These are phyloP conservation scores for Seriola aureovittata DNA, from an alignment of 2,113 vertebrate species.

Conservation along the genomic window DNA sequence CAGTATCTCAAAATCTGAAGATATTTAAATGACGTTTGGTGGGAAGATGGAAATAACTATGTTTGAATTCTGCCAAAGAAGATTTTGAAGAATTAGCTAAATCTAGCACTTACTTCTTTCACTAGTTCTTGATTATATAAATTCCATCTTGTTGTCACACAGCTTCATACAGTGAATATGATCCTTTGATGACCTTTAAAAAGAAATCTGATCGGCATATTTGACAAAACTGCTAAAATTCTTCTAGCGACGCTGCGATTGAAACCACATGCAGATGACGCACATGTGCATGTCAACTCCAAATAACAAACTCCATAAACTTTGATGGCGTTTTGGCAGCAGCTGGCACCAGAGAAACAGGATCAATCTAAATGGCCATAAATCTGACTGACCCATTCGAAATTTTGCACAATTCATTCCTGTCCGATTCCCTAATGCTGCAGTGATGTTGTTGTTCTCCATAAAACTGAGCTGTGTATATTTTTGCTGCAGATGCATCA, in stretches of 20 bases:
- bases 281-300: too few species aligned
- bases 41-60: too few species aligned
- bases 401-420: neutral
- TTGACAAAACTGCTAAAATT: neutral
- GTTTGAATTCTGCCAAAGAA: too few species aligned
- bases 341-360: neutral
- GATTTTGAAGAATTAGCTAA: too few species aligned
- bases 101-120: too few species aligned
- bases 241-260: neutral
- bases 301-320: neutral
- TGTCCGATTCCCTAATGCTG: neutral
- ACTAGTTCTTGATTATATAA: too few species aligned
- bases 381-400: neutral
- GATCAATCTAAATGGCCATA: neutral
- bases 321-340: neutral
- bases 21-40: too few species aligned
- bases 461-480: neutral
- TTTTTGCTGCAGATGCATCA: neutral
- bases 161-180: too few species aligned
- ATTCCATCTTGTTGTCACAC: too few species aligned
- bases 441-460: neutral
- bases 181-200: too few species aligned
- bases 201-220: too few species aligned
- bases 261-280: neutral
- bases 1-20: neutral